Evolutionary conservation across 2,113 vertebrate species (phyloP), one percentile per base, ranked within the genome.

Genomic region (Lampris incognitus): DNA sequence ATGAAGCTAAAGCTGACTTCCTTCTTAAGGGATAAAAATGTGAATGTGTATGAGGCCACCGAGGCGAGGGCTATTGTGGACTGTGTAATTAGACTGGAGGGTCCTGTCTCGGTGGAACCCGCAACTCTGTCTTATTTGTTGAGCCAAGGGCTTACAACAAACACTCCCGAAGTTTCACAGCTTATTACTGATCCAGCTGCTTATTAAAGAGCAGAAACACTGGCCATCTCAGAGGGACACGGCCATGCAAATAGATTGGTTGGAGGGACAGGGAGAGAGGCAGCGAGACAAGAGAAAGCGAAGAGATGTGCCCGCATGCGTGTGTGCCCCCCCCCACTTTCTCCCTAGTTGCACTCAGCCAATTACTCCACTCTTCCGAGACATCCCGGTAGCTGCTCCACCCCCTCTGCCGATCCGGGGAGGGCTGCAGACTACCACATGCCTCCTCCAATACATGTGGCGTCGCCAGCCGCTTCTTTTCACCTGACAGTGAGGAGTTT

Each of bases 261-360:
- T 70, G 50, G 66, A 62, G 11, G n/a, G 57, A 70, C 41, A 37
- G 41, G 9, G 2, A 68, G 38, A 66, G 41, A 55, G 50, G 24
- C 24, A 24, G 24, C 24, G 24, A 39, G 11, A n/a, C 24, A n/a
- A 56, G 49, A 67, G 49, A 55, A 4, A 39, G 7, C 9, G 3
- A 46, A 64, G 57, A 69, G 66, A 73, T 71, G 61, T 46, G 58
- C 40, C 37, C 40, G 37, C 40, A 38, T 60, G 38, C 4, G 52
- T 1, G 51, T 55, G 63, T 58, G 39, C 64, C 48, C 10, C 46
- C 39, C 9, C 38, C 2, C 13, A 36, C 55, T 60, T 59, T 74
- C 40, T 89, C 98, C 97, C 96, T 65, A 98, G 92, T n/a, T 24
- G 24, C 24, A 24, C 24, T 24, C 24, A 24, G 24, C 24, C 24